phyloP scores from a whole-genome alignment of 2,888 invertebrate genomes.

The Lasioglossum marginatum region DNA sequence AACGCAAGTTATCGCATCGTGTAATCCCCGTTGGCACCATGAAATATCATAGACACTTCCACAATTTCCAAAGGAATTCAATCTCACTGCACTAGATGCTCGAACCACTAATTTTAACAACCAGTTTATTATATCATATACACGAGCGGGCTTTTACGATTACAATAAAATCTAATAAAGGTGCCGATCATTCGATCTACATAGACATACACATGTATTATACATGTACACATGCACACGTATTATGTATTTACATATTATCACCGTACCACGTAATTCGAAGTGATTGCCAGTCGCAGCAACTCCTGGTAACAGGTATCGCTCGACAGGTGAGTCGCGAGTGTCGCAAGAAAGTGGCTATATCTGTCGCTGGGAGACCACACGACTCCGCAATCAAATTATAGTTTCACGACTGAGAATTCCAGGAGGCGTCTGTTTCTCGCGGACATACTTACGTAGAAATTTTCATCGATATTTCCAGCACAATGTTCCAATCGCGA shows the following conservation, averaged over 20 bases:
- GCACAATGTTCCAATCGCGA: neutral
- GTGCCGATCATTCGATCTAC: neutral
- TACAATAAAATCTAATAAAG: neutral
- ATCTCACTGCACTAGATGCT: neutral
- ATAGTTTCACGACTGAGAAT: neutral
- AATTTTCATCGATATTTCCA: conserved; percentile 46
- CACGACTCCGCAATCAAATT: conserved; percentile 7
- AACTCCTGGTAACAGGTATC: neutral
- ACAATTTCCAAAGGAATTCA: conserved; percentile 1
- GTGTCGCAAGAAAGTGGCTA: neutral
- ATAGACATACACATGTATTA: neutral
- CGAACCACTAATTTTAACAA: neutral
- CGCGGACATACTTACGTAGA: neutral
- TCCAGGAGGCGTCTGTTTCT: neutral
- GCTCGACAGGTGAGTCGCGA: neutral
- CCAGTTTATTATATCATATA: neutral
- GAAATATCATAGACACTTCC: too few species aligned
- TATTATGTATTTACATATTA: neutral
- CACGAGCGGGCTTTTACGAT: conserved; percentile 1
- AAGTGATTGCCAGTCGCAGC: neutral
- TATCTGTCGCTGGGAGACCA: neutral
- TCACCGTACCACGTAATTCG: neutral
- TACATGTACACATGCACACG: neutral
- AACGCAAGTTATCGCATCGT: neutral
- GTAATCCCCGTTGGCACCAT: neutral